Evolutionary conservation across 2,113 vertebrate species (phyloP), one percentile per base, ranked within the genome.

Genomic region (Nyctereutes procyonoides): DNA sequence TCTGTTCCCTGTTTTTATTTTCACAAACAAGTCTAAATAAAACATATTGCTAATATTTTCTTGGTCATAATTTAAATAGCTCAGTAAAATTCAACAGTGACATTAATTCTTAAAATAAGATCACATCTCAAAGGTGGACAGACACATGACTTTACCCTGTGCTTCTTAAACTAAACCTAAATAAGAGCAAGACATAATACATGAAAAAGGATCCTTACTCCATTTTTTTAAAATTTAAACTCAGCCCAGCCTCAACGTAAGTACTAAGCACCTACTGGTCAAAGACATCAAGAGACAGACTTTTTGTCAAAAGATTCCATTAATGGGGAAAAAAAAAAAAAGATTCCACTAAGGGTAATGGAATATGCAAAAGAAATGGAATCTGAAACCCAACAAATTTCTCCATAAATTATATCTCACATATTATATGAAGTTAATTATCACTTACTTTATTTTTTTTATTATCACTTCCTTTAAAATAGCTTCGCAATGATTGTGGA

Each of bases 11-110:
- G 80, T 0, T 96, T 92, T n/a, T 56, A 5, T 14, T 96, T 90
- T 86, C 60, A 95, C 38, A 69, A 35, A 94, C 3, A 62, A 95
- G 58, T 92, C 32, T 93, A 97, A 90, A 92, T 83, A 95, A 65
- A 94, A 93, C 69, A 92, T 67, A 95, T 69, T 95, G 67, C 87
- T 94, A 71, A 19, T 38, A 91, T 88, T 98, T 97, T 76, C 48
- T 93, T 92, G 65, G 30, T 85, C 58, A 63, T 55, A 92, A 67
- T 77, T 90, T 80, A 32, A 94, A 73, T 11, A 94, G 48, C 30
- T 2, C 30, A 71, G 48, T 74, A 88, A 8, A 16, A 55, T 58
- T 88, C 63, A 67, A 24, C 19, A 76, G 63, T 82, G 67, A 12
- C 55, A 56, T 55, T 56, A 63, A 0, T 92, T 28, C 67, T 97